A percentile compares a stretch with the other conserved stretches of the same genome.
These are phyloP conservation scores for Rafetus swinhoei DNA, from an alignment of 2,113 vertebrate genomes.

Conservation along the genomic window DNA sequence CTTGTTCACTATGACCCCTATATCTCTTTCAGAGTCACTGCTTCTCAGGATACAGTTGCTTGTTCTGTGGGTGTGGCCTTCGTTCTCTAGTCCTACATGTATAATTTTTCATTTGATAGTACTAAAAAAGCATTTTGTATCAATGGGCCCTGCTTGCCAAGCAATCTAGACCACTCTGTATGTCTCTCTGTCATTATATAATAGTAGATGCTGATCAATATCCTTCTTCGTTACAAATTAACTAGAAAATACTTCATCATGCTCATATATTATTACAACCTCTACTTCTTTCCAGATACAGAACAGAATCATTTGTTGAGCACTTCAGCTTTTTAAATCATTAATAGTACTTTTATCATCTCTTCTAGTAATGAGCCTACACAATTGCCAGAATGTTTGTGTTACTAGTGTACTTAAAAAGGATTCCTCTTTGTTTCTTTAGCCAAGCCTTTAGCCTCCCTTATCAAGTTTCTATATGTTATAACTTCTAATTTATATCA, in stretches of 20 bases:
- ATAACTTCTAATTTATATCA: too few species aligned
- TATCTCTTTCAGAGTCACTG: accelerated
- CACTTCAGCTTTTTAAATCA: too few species aligned
- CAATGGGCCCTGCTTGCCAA: not conserved
- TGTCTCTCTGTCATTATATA: not conserved
- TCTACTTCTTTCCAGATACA: not conserved
- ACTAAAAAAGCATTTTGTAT: not conserved
- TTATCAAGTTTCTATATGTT: not conserved
- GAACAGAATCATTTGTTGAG: too few species aligned
- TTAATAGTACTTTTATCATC: too few species aligned
- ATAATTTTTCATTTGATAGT: not conserved
- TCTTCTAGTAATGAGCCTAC: too few species aligned
- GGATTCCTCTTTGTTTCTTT: too few species aligned
- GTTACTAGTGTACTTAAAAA: too few species aligned
- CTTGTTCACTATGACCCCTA: not conserved
- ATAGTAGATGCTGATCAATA: not conserved
- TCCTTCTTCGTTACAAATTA: not conserved
- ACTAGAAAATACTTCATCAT: not conserved
- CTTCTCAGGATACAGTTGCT: not conserved
- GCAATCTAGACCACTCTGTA: not conserved
- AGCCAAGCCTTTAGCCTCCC: not conserved
- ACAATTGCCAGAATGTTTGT: too few species aligned
- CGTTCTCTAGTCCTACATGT: not conserved
- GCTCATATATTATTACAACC: not conserved
- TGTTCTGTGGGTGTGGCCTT: not conserved